Conservation (phyloP, 2,113 vertebrate species). For the Callipepla squamata region DNA sequence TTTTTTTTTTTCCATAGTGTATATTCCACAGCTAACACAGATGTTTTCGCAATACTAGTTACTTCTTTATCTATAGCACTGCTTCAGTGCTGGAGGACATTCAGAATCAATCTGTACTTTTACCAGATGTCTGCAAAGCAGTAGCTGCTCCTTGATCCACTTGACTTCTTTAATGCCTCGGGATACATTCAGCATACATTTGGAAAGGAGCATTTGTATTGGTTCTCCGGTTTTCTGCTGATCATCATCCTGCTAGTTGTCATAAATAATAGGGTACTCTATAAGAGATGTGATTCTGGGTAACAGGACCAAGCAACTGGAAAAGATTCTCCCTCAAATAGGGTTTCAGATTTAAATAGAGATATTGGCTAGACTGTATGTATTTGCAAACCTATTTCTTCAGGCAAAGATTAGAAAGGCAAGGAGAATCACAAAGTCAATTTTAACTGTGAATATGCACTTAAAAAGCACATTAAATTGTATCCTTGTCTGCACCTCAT, state of each 20-base stretch:
- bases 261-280: slow-evolving; percentile 61
- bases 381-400: slow-evolving; percentile 51
- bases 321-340: slow-evolving; percentile 42
- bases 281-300: slow-evolving; percentile 19
- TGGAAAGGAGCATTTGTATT: slow-evolving; percentile 32
- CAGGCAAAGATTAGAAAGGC: slow-evolving; percentile 47
- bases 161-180: slow-evolving; percentile 24
- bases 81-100: slow-evolving; percentile 42
- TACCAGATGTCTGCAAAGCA: slow-evolving; percentile 53
- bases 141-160: slow-evolving; percentile 57
- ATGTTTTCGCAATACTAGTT: slow-evolving; percentile 4
- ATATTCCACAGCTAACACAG: not conserved
- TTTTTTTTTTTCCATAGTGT: not conserved
- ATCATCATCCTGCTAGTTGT: slow-evolving; percentile 56
- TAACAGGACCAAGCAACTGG: slow-evolving; percentile 59
- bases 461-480: slow-evolving; percentile 26
- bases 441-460: slow-evolving; percentile 48
- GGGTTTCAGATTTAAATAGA: slow-evolving; percentile 44
- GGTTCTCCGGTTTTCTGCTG: slow-evolving; percentile 35
- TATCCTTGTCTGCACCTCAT: not conserved
- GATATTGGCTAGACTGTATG: slow-evolving; percentile 7
- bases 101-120: slow-evolving; percentile 45
- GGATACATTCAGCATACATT: slow-evolving; percentile 7
- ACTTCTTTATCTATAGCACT: slow-evolving; percentile 15
- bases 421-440: slow-evolving; percentile 54